Base-by-base conservation (phyloP, 2,888 invertebrate species). In the Caenorhabditis sulstoni region DNA sequence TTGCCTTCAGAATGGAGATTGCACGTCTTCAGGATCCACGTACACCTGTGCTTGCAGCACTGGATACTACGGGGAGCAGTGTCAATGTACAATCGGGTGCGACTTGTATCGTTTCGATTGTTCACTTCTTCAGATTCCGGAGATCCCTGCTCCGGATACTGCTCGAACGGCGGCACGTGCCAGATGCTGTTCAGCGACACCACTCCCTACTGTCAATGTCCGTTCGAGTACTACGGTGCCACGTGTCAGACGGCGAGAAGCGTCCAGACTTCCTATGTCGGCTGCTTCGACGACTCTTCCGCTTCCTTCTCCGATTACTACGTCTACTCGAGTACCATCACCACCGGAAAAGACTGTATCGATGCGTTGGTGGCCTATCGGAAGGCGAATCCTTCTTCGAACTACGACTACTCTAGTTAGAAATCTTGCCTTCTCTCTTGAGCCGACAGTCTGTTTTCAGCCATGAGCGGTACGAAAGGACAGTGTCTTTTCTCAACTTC, bases 161-260 rank as follows among this genome's bases (percentile, higher is more conserved):
- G 83, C 47, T n/a, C 39, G 4, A 73, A 79, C 47, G 79, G 81
- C 12, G 83, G 77, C 22, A 81, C 79, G 0, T 83, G 80, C 55
- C 18, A 20, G 35, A 11, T 71, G 39, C 1, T 80, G 11, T 79
- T 71, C 52, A 66, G 61, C 41, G 64, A 64, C 9, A 65, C 74
- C 3, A 62, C 59, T 5, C 70, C 66, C 0, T 62, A 76, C 37
- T 81, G 81, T 23, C 47, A 66, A n/a, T 81, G 81, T 71, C 70
- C 75, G 4, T 64, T 65, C 35, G 58, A 61, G 18, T 79, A 76
- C 35, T 76, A 67, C 16, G 76, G 68, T n/a, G 45, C 52, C 14
- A 61, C 61, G 9, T 81, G 81, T 57, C 50, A 66, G 53, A 78
- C 78, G 14, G 29, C 71, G 0, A 41, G 78, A 35, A 77, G 59